Conservation (phyloP, 1,140 invertebrate species). For the Matsumurasca onukii region DNA sequence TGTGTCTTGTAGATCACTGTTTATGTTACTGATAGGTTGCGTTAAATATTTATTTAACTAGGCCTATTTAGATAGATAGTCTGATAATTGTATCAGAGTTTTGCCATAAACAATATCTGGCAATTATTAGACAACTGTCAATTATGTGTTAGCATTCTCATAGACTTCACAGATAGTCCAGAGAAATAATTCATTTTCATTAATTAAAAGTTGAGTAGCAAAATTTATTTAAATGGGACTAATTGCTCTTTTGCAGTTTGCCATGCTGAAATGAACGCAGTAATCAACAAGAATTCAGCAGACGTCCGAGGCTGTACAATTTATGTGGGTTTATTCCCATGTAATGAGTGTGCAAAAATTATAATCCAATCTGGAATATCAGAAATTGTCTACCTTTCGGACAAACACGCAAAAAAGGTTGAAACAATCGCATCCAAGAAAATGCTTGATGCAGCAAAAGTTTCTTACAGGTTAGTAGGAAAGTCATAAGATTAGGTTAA, state of each 20-base stretch:
- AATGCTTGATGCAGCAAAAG: constrained; percentile 75
- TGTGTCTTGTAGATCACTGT: too few species aligned
- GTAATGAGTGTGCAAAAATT: constrained; percentile 95
- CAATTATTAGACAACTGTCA: background rate
- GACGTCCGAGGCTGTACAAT: constrained; percentile 78
- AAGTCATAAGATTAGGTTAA: background rate
- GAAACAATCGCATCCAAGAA: constrained; percentile 70
- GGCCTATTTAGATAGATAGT: too few species aligned
- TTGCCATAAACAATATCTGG: too few species aligned
- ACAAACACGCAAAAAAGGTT: constrained; percentile 72
- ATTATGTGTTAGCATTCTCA: background rate
- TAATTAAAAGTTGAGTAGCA: too few species aligned
- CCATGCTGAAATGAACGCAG: constrained; percentile 97
- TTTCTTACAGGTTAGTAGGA: constrained; percentile 63
- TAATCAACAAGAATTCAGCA: constrained; percentile 84
- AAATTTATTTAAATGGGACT: too few species aligned
- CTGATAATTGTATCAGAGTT: too few species aligned
- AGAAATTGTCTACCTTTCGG: constrained; percentile 75
- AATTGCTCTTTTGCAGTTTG: constrained; percentile 79
- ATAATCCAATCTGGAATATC: constrained; percentile 95
- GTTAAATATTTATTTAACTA: too few species aligned
- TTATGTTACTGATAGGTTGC: too few species aligned
- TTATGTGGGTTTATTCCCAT: constrained; percentile 89
- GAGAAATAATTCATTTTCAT: too few species aligned
- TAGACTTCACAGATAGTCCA: background rate